phyloP scores from a whole-genome alignment of 2,888 invertebrate species.

The Stegana nigrithorax region DNA sequence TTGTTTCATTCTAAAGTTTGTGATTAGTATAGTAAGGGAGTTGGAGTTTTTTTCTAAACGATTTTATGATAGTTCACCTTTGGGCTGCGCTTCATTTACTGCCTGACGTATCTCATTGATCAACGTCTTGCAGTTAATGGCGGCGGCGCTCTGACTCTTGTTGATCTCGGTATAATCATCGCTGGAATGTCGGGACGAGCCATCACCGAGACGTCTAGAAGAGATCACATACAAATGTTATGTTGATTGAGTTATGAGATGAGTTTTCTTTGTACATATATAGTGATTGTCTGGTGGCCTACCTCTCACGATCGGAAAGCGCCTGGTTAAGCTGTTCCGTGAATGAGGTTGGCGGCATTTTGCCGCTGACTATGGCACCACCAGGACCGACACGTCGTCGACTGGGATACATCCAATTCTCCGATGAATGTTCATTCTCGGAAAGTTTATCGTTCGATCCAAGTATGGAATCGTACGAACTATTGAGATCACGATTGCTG shows the following conservation, averaged over 20 bases:
- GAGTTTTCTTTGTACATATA: not conserved
- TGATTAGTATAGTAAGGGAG: conserved; percentile 25
- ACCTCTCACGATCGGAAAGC: conserved; percentile 85
- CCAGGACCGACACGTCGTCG: conserved; percentile 67
- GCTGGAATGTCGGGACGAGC: conserved; percentile 73
- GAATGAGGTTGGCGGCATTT: conserved; percentile 78
- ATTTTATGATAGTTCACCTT: conserved; percentile 74
- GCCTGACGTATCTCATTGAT: conserved; percentile 90
- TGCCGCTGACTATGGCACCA: conserved; percentile 57
- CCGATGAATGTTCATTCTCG: conserved; percentile 66
- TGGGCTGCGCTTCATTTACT: conserved; percentile 87
- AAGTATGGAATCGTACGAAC: conserved; percentile 69
- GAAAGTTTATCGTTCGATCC: conserved; percentile 68
- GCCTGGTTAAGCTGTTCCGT: conserved; percentile 90
- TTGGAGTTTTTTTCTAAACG: conserved; percentile 23
- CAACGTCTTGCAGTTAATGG: conserved; percentile 82
- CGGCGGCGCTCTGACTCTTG: conserved; percentile 74
- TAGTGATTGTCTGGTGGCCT: conserved; percentile 51
- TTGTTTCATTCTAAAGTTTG: conserved; percentile 6
- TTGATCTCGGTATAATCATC: conserved; percentile 75
- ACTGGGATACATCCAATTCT: conserved; percentile 69
- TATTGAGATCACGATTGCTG: conserved; percentile 67
- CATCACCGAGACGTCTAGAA: conserved; percentile 67
- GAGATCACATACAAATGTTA: no score
- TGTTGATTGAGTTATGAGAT: conserved; percentile 3